Evolutionary conservation across 2,888 invertebrate genomes (phyloP).

Genomic region (Gastracanthus pulcherrimus): DNA sequence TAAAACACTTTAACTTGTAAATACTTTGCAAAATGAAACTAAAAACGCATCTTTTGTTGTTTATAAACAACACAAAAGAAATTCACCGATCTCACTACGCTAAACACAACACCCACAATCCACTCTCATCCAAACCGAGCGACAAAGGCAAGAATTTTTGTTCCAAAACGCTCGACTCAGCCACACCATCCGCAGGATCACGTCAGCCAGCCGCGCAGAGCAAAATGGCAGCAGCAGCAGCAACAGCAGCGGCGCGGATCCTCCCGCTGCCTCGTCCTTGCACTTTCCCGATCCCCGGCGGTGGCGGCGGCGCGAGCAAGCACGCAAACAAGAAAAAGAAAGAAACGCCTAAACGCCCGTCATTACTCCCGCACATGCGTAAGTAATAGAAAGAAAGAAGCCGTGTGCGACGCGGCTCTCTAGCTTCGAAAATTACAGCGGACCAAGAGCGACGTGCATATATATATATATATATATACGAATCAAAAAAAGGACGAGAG

Average conservation of each 20-base stretch:
- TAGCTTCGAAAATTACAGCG: too few relatives aligned
- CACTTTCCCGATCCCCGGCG: neutral
- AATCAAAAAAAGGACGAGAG: neutral
- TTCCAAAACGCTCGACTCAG: neutral
- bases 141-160: neutral
- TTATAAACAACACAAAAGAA: too few relatives aligned
- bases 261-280: neutral
- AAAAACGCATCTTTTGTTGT: too few relatives aligned
- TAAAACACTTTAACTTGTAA: too few relatives aligned
- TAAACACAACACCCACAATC: too few relatives aligned
- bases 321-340: too few relatives aligned
- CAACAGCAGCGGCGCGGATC: neutral
- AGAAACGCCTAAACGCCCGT: too few relatives aligned
- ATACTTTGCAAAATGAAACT: too few relatives aligned
- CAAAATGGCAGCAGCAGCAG: neutral
- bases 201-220: neutral
- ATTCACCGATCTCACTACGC: too few relatives aligned
- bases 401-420: too few relatives aligned
- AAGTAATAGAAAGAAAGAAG: neutral
- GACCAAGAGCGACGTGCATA: too few relatives aligned
- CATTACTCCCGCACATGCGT: neutral
- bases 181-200: neutral
- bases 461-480: too few relatives aligned
- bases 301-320: neutral
- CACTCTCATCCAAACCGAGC: neutral